phyloP scores from a whole-genome alignment of 1,140 invertebrate genomes.

The Chelonus insularis region DNA sequence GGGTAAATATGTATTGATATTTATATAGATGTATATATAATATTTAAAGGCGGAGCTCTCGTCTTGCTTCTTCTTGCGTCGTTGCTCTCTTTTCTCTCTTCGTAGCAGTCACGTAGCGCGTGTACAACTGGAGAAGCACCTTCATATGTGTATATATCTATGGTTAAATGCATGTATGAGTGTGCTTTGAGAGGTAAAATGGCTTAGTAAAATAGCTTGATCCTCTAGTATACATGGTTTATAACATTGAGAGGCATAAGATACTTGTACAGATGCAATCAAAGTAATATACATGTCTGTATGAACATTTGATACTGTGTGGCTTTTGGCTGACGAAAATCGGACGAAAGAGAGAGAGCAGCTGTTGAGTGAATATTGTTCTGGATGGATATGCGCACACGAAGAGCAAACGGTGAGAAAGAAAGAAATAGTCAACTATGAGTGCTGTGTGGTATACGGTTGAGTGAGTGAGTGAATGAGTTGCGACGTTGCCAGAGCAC shows the following conservation, averaged over 20 bases:
- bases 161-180: background rate
- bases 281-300: background rate
- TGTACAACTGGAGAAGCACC: conserved; percentile 11
- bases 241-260: no score
- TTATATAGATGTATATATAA: background rate
- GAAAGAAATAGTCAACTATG: conserved; percentile 1
- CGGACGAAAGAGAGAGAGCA: conserved; percentile 20
- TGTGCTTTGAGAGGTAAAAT: no score
- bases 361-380: no score
- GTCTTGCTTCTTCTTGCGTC: background rate
- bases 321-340: conserved; percentile 10
- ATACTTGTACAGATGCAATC: background rate
- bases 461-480: conserved; percentile 32
- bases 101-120: conserved; percentile 23
- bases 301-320: conserved; percentile 1
- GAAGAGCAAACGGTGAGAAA: conserved; percentile 17
- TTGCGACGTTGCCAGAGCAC: conserved; percentile 50
- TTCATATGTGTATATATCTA: background rate
- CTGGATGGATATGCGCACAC: no score
- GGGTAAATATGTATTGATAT: background rate
- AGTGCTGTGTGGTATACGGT: background rate
- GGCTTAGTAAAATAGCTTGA: background rate
- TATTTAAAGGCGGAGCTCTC: background rate
- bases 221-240: no score
- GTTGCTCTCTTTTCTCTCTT: conserved; percentile 9